Conservation (phyloP, 2,888 invertebrate genomes). For the Amiota communis region DNA sequence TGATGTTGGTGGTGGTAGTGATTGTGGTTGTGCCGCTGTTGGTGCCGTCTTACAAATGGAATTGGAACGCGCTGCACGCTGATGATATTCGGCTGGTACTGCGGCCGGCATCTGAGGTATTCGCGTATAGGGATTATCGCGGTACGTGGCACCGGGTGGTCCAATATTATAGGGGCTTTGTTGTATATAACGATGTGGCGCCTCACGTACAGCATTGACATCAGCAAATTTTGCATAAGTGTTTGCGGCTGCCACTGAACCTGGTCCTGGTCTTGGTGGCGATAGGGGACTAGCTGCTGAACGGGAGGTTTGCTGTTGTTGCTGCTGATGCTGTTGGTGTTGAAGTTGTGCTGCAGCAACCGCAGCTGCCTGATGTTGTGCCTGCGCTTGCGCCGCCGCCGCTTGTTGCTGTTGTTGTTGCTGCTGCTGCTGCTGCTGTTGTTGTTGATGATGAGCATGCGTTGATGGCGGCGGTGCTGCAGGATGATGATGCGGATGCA, state of each 20-base stretch:
- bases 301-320: conserved; percentile 67
- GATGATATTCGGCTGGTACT: conserved; percentile 64
- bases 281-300: conserved; percentile 73
- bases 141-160: conserved; percentile 64
- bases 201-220: conserved; percentile 68
- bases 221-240: conserved; percentile 71
- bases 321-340: conserved; percentile 51
- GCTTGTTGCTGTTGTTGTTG: conserved; percentile 71
- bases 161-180: conserved; percentile 71
- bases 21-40: not conserved
- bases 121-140: conserved; percentile 72
- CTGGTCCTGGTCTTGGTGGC: conserved; percentile 71
- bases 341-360: conserved; percentile 57
- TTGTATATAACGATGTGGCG: conserved; percentile 71
- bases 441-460: conserved; percentile 57
- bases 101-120: conserved; percentile 69
- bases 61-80: conserved; percentile 55
- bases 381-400: conserved; percentile 59
- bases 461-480: conserved; percentile 57
- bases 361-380: conserved; percentile 60
- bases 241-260: conserved; percentile 64
- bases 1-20: too few relatives aligned
- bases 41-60: not conserved
- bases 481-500: conserved; percentile 58
- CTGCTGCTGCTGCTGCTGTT: conserved; percentile 70